Base-by-base conservation (phyloP, 2,797 vertebrate species). In the Tangara arthus region DNA sequence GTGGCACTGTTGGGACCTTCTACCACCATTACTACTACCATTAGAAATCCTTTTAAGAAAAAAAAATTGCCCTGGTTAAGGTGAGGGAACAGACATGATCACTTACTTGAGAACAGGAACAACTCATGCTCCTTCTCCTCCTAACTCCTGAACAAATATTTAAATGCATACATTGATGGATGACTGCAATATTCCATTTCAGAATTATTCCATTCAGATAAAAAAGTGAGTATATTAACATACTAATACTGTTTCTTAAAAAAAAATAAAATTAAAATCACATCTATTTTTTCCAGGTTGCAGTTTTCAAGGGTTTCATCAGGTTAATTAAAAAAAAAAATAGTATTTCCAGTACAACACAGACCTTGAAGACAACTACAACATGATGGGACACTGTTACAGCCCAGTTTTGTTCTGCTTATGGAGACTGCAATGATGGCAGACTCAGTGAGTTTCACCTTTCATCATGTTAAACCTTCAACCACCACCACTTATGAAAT, bases 31-130 rank as follows among this genome's bases (percentile, higher is more conserved):
- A 46, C 12, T 37, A 13, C 15, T 56, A 41, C 11, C 34, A 44
- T 8, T 30, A 61, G 5, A 66, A 39, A 19, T 8, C 1, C 5
- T 15, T 63, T 15, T 3, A 61, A 15, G 15, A 23, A n/a, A 53
- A 69, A 66, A 52, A 27, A 68, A 52, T 2, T 53, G 16, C 30
- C 49, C 22, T 44, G 22, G 8, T 4, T 7, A 5, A 6, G 9
- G 1, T 8, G 3, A 6, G 12, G 14, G 15, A 28, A 24, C n/a
- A 30, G 5, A 15, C 8, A 46, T 2, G 5, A 13, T 49, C 35
- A 30, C 35, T 59, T 63, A 37, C 24, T 34, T 68, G 28, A 72
- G 6, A 82, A 52, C 12, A 52, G 32, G 46, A 83, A 72, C 11
- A 82, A 35, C 1, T 8, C 8, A 39, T 4, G 30, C 4, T 76